A percentile compares a stretch with the other conserved stretches of the same genome.
phyloP scores from a whole-genome alignment of 2,888 invertebrate species.

The Lobophora halterata region DNA sequence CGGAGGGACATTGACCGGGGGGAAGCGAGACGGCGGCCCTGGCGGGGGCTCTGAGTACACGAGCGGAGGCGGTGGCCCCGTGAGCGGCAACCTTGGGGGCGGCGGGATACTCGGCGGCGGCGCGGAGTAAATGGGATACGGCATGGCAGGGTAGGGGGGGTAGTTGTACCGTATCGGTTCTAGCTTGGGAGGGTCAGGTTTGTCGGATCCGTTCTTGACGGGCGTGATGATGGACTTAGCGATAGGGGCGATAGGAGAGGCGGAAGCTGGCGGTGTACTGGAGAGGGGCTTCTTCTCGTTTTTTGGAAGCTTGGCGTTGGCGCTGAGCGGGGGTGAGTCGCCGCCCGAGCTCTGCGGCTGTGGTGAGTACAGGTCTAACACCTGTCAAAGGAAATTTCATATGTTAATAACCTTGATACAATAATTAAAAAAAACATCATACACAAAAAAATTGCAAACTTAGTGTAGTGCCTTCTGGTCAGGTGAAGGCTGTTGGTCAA shows the following conservation, averaged over 20 bases:
- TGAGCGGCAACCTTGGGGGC: constrained; percentile 63
- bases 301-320: constrained; percentile 72
- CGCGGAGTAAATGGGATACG: constrained; percentile 69
- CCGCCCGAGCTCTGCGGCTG: constrained; percentile 82
- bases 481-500: too few relatives aligned
- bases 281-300: constrained; percentile 78
- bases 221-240: constrained; percentile 55
- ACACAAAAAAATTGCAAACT: too few relatives aligned
- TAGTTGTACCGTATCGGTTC: constrained; percentile 59
- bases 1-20: constrained; percentile 65
- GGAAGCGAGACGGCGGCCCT: constrained; percentile 46
- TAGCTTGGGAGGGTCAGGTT: constrained; percentile 56
- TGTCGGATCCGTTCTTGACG: constrained; percentile 66
- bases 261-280: constrained; percentile 74
- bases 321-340: constrained; percentile 84
- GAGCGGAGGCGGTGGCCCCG: constrained; percentile 51
- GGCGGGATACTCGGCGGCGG: constrained; percentile 54
- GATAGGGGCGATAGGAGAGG: constrained; percentile 65
- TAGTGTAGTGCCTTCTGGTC: too few relatives aligned
- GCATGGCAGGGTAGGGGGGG: constrained; percentile 57
- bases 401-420: too few relatives aligned
- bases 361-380: constrained; percentile 93
- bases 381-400: constrained; percentile 63
- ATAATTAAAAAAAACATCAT: too few relatives aligned
- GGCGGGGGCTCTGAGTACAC: constrained; percentile 73